phyloP scores from a whole-genome alignment of 1,140 invertebrate genomes.

The Euglossa dilemma region DNA sequence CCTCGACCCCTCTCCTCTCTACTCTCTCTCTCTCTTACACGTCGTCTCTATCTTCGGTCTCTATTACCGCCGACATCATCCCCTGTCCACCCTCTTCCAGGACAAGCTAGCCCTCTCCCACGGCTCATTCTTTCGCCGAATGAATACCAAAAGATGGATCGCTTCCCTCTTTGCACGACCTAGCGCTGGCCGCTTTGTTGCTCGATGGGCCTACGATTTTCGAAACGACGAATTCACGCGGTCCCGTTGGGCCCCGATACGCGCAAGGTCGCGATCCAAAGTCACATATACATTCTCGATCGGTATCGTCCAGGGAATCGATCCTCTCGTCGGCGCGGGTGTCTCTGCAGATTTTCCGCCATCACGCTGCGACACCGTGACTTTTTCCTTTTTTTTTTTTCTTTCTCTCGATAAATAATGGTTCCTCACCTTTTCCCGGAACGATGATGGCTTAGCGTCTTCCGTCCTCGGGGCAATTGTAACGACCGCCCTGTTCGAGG shows the following conservation, averaged over 20 bases:
- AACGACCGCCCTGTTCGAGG: background rate
- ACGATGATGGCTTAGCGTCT: background rate
- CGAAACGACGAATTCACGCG: conserved; percentile 72
- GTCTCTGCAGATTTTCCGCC: background rate
- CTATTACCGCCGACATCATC: conserved; percentile 54
- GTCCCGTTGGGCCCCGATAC: conserved; percentile 46
- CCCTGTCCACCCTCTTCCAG: conserved; percentile 45
- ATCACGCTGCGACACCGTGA: background rate
- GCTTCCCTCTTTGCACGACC: conserved; percentile 71
- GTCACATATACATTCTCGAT: background rate
- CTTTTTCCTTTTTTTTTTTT: background rate
- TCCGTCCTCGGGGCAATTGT: background rate
- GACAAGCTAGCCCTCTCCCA: conserved; percentile 58
- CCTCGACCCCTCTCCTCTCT: background rate
- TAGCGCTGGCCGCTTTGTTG: conserved; percentile 65
- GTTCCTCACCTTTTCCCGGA: background rate
- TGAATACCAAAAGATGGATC: conserved; percentile 79
- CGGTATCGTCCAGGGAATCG: conserved; percentile 19
- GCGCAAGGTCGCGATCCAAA: conserved; percentile 8
- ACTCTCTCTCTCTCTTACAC: background rate
- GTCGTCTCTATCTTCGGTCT: conserved; percentile 21
- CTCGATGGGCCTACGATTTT: conserved; percentile 68
- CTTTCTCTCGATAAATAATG: background rate
- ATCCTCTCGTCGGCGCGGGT: no score
- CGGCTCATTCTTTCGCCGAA: conserved; percentile 73